These are phyloP conservation scores for Fragum whitleyi DNA, from an alignment of 2,888 invertebrate genomes.

Conservation along the genomic window DNA sequence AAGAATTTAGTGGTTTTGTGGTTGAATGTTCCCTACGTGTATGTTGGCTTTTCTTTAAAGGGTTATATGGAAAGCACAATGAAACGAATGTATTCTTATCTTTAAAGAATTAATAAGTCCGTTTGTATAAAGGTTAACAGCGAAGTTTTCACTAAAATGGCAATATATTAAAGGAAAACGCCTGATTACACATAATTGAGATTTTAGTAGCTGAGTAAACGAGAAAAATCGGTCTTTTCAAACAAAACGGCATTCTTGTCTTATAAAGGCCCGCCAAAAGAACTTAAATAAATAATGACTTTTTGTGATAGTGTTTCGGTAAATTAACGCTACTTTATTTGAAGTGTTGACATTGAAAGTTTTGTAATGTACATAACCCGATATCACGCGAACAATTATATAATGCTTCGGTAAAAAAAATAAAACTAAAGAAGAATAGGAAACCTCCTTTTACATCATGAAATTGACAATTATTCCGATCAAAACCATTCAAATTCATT, in stretches of 20 bases:
- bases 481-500: too few relatives aligned
- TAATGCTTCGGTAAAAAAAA: background rate
- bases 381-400: background rate
- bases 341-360: background rate
- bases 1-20: too few relatives aligned
- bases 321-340: conserved; percentile 4
- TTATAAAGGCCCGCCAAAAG: background rate
- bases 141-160: background rate
- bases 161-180: background rate
- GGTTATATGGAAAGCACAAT: too few relatives aligned
- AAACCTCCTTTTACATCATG: too few relatives aligned
- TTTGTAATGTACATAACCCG: background rate
- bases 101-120: too few relatives aligned
- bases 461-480: too few relatives aligned
- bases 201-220: background rate
- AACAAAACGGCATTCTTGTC: background rate
- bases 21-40: too few relatives aligned
- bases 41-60: too few relatives aligned
- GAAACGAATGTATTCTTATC: too few relatives aligned
- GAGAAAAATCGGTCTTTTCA: background rate
- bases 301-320: conserved; percentile 2
- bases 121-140: background rate
- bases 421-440: too few relatives aligned
- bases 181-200: conserved; percentile 2
- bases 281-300: conserved; percentile 1